Evolutionary conservation across 2,888 invertebrate genomes (phyloP).

Genomic region (Erannis defoliaria): DNA sequence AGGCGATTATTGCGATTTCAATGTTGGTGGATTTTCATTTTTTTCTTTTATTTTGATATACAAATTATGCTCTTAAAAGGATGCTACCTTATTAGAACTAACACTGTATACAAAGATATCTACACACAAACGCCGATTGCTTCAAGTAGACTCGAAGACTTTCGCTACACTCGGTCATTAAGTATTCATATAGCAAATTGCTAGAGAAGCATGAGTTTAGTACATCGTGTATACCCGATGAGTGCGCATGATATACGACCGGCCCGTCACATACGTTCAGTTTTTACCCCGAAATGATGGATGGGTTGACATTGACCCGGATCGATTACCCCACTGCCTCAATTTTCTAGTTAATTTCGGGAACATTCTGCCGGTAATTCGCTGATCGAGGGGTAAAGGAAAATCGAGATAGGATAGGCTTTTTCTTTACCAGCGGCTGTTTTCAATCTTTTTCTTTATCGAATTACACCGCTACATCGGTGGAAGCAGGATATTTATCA

Average conservation of each 20-base stretch:
- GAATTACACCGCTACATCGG: constrained; percentile 1
- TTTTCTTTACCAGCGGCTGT: constrained; percentile 12
- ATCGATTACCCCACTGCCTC: constrained; percentile 57
- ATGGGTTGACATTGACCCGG: constrained; percentile 72
- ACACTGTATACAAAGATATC: too few species aligned
- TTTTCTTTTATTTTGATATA: too few species aligned
- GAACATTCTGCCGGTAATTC: constrained; percentile 31
- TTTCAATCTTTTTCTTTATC: constrained; percentile 12
- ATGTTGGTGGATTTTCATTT: too few species aligned
- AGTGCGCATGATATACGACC: constrained; percentile 68
- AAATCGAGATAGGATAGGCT: constrained; percentile 8
- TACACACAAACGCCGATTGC: too few species aligned
- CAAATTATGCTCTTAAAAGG: too few species aligned
- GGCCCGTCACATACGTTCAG: constrained; percentile 40
- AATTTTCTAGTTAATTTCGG: constrained; percentile 41
- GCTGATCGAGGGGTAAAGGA: constrained; percentile 25
- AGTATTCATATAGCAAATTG: background rate
- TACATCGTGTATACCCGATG: constrained; percentile 51
- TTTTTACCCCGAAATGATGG: constrained; percentile 61
- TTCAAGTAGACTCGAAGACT: too few species aligned
- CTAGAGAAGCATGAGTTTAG: constrained; percentile 10
- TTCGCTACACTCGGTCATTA: background rate
- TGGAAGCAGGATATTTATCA: background rate
- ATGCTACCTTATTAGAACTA: too few species aligned
- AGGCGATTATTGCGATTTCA: too few species aligned